phyloP scores from a whole-genome alignment of 1,140 invertebrate species.

The Anastrepha obliqua region DNA sequence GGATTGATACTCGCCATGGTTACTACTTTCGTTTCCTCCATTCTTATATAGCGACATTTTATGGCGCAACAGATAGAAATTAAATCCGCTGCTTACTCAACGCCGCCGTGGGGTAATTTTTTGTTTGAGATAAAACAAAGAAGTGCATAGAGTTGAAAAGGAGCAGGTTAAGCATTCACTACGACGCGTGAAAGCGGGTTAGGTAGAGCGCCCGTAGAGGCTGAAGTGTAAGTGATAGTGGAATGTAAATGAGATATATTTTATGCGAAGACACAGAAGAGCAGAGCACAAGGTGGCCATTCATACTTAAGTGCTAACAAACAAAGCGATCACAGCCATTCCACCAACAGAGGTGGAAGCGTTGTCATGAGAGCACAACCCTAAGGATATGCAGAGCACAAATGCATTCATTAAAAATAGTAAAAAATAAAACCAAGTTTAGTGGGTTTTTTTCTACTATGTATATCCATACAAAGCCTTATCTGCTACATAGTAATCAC shows the following conservation, averaged over 20 bases:
- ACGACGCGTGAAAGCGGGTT: not conserved
- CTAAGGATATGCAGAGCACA: not conserved
- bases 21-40: not conserved
- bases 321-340: not conserved
- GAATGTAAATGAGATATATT: slow-evolving; percentile 26
- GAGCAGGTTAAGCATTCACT: slow-evolving; percentile 30
- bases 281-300: not conserved
- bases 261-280: not conserved
- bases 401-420: not conserved
- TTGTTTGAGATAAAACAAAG: not conserved
- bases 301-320: not conserved
- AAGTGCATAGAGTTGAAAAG: not conserved
- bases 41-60: not conserved
- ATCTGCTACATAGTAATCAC: too few relatives aligned
- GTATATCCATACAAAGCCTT: too few relatives aligned
- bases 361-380: not conserved
- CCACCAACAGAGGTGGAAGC: not conserved
- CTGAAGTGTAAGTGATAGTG: not conserved
- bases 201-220: not conserved
- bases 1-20: not conserved
- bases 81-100: slow-evolving; percentile 17
- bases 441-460: not conserved
- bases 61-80: slow-evolving; percentile 36
- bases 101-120: not conserved
- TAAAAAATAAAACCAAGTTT: not conserved